Evolutionary conservation across 2,113 vertebrate genomes (phyloP), one percentile per base, ranked within the genome.

Genomic region (Ivindomyrus marchei): DNA sequence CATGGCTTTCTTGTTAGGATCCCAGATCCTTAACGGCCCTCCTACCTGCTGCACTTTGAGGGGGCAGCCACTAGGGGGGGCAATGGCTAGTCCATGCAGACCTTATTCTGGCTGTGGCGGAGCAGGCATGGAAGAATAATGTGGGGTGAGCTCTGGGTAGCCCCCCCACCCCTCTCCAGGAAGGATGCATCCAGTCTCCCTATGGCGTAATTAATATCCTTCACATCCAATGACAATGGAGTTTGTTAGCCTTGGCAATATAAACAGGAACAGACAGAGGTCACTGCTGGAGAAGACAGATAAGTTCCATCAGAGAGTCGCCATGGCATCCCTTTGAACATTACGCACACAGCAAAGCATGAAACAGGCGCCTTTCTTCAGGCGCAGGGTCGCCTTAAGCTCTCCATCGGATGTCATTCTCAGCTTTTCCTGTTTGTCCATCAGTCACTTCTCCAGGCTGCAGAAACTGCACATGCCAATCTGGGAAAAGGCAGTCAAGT

Each of bases 171-270:
- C 31, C 74, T 0, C 5, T 31, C 36, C 74, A 45, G 52, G 47
- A 49, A 70, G 87, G 87, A 90, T 90, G 47, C 56, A 36, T 19
- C 83, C 56, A 52, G 1, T 39, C 24, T 89, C 90, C 90, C 88
- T 52, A 42, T 77, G 85, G 84, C 62, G 10, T 56, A 80, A 91
- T 89, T 89, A 91, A 89, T 87, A 88, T 62, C 58, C 62, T 80
- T 88, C 56, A 66, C 45, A 46, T 83, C 47, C 46, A 31, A 13
- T 49, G 77, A 58, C 89, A 80, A n/a, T n/a, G 58, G 84, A 24
- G 58, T 46, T 85, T 19, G 24, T 39, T 39, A n/a, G 83, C 52
- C 77, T 58, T 39, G 74, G 74, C 77, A 84, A 85, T 27, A 27
- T 46, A 50, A 90, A 88, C 74, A 49, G 47, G 42, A 83, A 85